Evolutionary conservation across 2,797 vertebrate species (phyloP).

Genomic region (Stomatorhinus walkeri): DNA sequence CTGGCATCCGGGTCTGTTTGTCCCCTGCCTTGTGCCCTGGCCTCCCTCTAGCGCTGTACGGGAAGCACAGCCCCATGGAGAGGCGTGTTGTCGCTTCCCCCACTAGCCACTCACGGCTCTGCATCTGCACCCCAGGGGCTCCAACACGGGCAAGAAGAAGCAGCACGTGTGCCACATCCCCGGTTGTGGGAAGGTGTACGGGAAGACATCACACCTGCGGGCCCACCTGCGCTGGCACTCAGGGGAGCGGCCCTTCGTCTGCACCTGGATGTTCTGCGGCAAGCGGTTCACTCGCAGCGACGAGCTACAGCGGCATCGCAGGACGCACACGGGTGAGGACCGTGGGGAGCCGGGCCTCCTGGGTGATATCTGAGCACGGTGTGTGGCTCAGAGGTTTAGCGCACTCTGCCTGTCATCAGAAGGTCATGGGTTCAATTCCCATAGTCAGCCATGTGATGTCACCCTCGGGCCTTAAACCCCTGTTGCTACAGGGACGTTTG

Average conservation of each 20-base stretch:
- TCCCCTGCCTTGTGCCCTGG: neutral
- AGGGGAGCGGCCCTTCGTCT: conserved; percentile 88
- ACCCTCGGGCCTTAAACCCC: neutral
- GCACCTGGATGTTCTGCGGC: conserved; percentile 76
- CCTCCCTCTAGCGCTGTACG: neutral
- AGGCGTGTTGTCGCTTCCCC: neutral
- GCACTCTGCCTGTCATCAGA: neutral
- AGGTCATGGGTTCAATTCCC: neutral
- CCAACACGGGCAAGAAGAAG: conserved; percentile 71
- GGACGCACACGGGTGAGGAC: conserved; percentile 87
- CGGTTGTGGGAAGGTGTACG: conserved; percentile 65
- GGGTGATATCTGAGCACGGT: neutral
- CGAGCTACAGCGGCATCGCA: conserved; percentile 93
- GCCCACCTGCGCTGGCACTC: conserved; percentile 99
- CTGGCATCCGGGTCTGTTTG: neutral
- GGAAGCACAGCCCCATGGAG: neutral
- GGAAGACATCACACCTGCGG: conserved; percentile 72
- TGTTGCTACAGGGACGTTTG: neutral
- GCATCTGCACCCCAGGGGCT: conserved; percentile 52
- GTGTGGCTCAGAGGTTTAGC: neutral
- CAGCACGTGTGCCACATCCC: conserved; percentile 76
- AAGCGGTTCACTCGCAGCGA: conserved; percentile 82
- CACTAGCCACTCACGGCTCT: neutral
- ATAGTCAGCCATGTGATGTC: neutral
- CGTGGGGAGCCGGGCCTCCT: neutral